Conservation (phyloP, 2,888 invertebrate species). For the Diarsia mendica region DNA sequence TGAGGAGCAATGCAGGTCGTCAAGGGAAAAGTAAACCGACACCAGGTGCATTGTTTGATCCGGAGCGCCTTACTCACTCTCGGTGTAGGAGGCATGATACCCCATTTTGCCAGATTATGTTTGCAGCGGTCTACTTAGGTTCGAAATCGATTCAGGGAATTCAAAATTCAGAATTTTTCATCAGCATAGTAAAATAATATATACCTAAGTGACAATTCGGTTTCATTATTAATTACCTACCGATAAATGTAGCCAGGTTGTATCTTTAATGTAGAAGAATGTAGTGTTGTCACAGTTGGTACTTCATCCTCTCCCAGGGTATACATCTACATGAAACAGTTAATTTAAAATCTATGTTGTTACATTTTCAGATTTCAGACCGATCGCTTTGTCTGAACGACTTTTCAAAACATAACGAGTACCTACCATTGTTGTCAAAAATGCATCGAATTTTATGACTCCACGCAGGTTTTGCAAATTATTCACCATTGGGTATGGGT, state of each 20-base stretch:
- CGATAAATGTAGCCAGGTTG: slow-evolving; percentile 76
- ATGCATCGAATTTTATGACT: slow-evolving; percentile 86
- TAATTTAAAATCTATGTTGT: neutral
- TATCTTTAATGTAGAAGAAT: slow-evolving; percentile 91
- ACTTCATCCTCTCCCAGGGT: slow-evolving; percentile 92
- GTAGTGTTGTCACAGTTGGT: slow-evolving; percentile 92
- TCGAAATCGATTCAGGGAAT: too few relatives aligned
- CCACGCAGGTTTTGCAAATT: slow-evolving; percentile 88
- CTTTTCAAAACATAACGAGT: neutral
- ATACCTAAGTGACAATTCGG: too few relatives aligned
- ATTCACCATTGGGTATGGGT: slow-evolving; percentile 86
- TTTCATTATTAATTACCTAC: slow-evolving; percentile 64
- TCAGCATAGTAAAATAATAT: neutral
- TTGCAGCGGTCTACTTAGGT: too few relatives aligned
- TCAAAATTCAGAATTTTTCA: too few relatives aligned
- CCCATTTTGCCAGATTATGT: too few relatives aligned
- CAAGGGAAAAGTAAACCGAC: too few relatives aligned
- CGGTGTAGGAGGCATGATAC: too few relatives aligned
- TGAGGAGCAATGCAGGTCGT: too few relatives aligned
- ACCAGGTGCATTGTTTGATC: too few relatives aligned
- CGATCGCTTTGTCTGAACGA: neutral
- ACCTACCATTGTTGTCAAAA: slow-evolving; percentile 86
- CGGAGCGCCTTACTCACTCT: too few relatives aligned
- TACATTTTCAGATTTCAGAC: neutral
- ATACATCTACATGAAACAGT: slow-evolving; percentile 86